Base-by-base conservation (phyloP, 2,888 invertebrate species). In the Carabus problematicus region DNA sequence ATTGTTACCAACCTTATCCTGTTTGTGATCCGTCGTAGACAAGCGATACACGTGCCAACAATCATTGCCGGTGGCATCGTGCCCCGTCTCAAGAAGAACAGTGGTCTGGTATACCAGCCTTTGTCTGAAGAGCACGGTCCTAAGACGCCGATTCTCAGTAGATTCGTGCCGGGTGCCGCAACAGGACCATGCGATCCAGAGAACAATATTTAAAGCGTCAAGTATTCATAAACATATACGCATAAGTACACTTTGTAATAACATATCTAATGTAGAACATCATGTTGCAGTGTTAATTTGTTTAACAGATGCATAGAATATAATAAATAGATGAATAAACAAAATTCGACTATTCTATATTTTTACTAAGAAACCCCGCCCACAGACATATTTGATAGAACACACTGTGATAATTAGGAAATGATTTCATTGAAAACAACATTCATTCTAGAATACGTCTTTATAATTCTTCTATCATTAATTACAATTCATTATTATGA, bases 31-130 rank as follows among this genome's bases (percentile, higher is more conserved):
- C 76, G 76, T 70, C 75, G 76, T 45, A 78, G 77, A 71, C 77
- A 76, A 52, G 72, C 74, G 14, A 75, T 78, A 64, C 76, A 77
- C 61, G 75, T 79, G 72, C 78, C 78, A 41, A 72, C 72, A 11
- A 76, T 74, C 64, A 78, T 78, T 6, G 79, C 80, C 71, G 72
- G 81, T 56, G 75, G 76, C 39, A 73, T 75, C 1, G 75, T 74
- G 2, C 74, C 67, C 3, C 84, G 84, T 71, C 84, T 86, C 49
- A 90, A 89, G 83, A 90, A 89, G 76, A 89, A 90, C 79, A 89
- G 89, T 75, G 90, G 90, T 2, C 85, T 92, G 70, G 90, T 93
- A 16, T 93, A 92, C 81, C 90, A 91, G 77, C 91, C 91, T 73
- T 82, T 93, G 64, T 91, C 91, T 9, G 92, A 92, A 79, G 92